These are phyloP conservation scores for Neogale vison DNA, from an alignment of 2,113 vertebrate species.

Conservation along the genomic window DNA sequence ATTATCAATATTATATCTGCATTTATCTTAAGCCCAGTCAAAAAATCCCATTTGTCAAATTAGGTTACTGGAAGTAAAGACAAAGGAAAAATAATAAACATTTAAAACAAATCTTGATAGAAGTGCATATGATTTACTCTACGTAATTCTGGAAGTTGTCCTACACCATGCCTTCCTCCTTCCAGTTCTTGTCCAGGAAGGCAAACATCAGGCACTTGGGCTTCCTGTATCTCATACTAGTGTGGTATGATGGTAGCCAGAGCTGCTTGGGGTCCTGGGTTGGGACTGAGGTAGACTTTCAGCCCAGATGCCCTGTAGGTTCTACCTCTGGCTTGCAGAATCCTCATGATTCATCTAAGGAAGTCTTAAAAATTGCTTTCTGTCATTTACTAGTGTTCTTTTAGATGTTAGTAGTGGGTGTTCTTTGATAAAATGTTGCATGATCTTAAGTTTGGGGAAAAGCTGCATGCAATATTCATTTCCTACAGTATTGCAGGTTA, in stretches of 20 bases:
- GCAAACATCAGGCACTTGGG: not conserved
- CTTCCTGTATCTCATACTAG: not conserved
- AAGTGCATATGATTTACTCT: not conserved
- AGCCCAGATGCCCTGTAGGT: not conserved
- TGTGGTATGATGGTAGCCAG: not conserved
- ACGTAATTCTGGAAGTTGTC: not conserved
- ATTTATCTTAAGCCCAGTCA: slow-evolving; percentile 24
- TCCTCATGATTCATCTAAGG: not conserved
- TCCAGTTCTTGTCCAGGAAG: not conserved
- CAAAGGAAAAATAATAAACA: slow-evolving; percentile 43
- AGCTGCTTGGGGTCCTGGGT: too few relatives aligned
- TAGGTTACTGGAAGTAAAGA: not conserved
- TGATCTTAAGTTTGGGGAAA: not conserved
- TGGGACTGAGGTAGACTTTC: too few relatives aligned
- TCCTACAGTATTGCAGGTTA: not conserved
- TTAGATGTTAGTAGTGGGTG: not conserved
- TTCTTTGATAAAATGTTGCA: not conserved
- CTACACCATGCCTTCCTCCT: accelerated
- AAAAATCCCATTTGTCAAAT: slow-evolving; percentile 37
- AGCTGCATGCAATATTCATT: not conserved
- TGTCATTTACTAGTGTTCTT: not conserved
- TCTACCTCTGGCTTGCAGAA: not conserved
- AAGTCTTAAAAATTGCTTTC: not conserved
- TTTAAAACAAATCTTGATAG: not conserved
- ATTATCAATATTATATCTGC: slow-evolving; percentile 38